Percentiles rank a stretch among this genome's conserved stretches.
These are phyloP conservation scores for Datnioides undecimradiatus DNA, from an alignment of 2,113 vertebrate genomes.

Conservation along the genomic window DNA sequence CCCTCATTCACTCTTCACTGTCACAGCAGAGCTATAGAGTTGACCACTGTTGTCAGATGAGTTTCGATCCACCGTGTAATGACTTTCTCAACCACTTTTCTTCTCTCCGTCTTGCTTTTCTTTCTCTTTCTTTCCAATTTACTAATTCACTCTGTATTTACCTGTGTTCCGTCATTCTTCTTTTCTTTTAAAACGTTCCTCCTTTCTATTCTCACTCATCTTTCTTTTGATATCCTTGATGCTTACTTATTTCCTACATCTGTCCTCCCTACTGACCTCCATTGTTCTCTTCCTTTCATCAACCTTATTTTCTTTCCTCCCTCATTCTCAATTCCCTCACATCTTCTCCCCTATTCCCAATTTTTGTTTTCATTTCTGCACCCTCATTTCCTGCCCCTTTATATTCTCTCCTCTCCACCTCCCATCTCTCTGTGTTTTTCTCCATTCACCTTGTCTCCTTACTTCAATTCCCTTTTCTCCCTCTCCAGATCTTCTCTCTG, in stretches of 20 bases:
- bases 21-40: conserved; percentile 48
- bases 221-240: neutral
- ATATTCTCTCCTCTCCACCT: neutral
- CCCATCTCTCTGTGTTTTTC: neutral
- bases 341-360: conserved; percentile 10
- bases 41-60: conserved; percentile 67
- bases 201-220: conserved; percentile 11
- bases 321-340: conserved; percentile 9
- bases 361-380: conserved; percentile 30
- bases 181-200: neutral
- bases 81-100: conserved; percentile 51
- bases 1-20: conserved; percentile 34
- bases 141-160: conserved; percentile 36
- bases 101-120: conserved; percentile 16
- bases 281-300: conserved; percentile 32
- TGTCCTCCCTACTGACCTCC: neutral
- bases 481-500: conserved; percentile 83
- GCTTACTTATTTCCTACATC: conserved; percentile 21
- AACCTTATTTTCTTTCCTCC: conserved; percentile 33
- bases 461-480: neutral
- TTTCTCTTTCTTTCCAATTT: conserved; percentile 9
- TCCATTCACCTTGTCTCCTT: neutral
- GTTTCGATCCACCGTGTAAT: conserved; percentile 64
- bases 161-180: neutral
- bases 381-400: neutral